Percentiles rank a stretch among this genome's conserved stretches.
Conservation (phyloP, 2,888 invertebrate genomes). For the Pardosa pseudoannulata region DNA sequence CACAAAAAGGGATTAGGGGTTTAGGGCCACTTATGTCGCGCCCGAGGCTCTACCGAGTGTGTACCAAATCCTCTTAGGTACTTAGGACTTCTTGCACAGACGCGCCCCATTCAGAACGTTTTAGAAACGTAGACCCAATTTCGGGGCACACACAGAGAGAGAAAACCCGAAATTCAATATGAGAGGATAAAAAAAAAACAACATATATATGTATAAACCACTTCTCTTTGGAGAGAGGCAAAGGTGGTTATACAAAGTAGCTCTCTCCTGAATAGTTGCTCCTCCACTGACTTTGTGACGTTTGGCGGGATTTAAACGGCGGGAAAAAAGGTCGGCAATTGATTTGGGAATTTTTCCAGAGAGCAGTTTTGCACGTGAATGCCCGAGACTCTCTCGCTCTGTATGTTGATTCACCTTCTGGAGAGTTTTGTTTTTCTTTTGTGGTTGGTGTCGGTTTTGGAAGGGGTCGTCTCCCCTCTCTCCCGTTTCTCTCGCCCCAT, state of each 20-base stretch:
- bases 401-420: neutral
- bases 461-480: too few species aligned
- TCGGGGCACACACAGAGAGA: neutral
- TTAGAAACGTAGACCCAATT: slow-evolving; percentile 10
- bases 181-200: neutral
- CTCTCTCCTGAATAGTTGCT: neutral
- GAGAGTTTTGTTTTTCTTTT: slow-evolving; percentile 13
- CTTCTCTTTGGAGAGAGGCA: neutral
- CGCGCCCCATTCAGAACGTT: neutral
- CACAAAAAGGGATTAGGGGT: slow-evolving; percentile 1
- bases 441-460: slow-evolving; percentile 1
- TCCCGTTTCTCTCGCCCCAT: neutral
- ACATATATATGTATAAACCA: neutral
- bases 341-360: neutral
- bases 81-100: slow-evolving; percentile 4
- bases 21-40: slow-evolving; percentile 9
- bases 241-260: slow-evolving; percentile 13
- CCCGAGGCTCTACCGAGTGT: neutral
- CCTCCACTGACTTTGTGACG: slow-evolving; percentile 17
- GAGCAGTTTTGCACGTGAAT: neutral
- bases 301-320: slow-evolving; percentile 1
- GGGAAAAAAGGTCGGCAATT: neutral
- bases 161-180: neutral
- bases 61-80: slow-evolving; percentile 4
- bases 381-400: neutral